Evolutionary conservation across 2,797 vertebrate genomes (phyloP).

Genomic region (Fistularia tabacaria): DNA sequence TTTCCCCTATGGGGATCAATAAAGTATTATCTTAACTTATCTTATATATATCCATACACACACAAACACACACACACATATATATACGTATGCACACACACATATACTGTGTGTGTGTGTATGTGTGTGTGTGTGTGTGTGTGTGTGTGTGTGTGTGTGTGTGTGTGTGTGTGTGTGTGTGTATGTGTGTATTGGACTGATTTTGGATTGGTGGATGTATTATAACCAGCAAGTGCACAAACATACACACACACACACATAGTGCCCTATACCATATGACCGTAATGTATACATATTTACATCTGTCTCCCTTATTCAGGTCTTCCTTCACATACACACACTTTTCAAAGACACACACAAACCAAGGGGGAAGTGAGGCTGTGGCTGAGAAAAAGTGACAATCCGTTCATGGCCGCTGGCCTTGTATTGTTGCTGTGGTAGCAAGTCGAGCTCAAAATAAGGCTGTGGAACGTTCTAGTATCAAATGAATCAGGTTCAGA

Average conservation of each 20-base stretch:
- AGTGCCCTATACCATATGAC: not conserved
- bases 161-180: not conserved
- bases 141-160: not conserved
- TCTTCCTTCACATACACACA: slow-evolving; percentile 3
- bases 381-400: slow-evolving; percentile 63
- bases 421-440: slow-evolving; percentile 33
- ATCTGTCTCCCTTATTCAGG: slow-evolving; percentile 13
- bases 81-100: too few species aligned
- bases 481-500: slow-evolving; percentile 37
- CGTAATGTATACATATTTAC: slow-evolving; percentile 14
- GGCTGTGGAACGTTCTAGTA: slow-evolving; percentile 48
- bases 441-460: slow-evolving; percentile 48
- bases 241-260: too few species aligned
- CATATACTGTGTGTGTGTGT: too few species aligned
- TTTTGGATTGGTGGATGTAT: too few species aligned
- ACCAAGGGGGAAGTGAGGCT: slow-evolving; percentile 22
- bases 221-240: too few species aligned
- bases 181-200: too few species aligned
- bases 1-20: too few species aligned
- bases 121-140: not conserved
- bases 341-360: slow-evolving; percentile 29
- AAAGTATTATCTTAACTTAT: too few species aligned
- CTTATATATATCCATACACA: not conserved
- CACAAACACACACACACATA: not conserved
- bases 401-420: slow-evolving; percentile 57